A percentile compares a stretch with the other conserved stretches of the same genome.
Evolutionary conservation across 2,797 vertebrate species (phyloP).

Genomic region (Euphonia xanthogaster): DNA sequence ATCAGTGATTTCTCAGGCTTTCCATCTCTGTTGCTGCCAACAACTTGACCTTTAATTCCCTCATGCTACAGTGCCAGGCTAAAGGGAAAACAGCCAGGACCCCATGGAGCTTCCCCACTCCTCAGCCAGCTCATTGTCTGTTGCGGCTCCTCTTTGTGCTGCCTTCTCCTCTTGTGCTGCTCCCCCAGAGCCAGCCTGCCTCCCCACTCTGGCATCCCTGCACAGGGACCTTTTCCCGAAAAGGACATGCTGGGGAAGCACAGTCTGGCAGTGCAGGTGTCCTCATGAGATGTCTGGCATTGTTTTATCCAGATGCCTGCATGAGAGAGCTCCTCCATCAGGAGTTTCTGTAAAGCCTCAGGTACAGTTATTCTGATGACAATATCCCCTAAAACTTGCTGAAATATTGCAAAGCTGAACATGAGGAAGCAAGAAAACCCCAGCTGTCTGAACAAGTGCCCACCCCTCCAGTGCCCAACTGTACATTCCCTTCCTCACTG

Average conservation of each 20-base stretch:
- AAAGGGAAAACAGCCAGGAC: not conserved
- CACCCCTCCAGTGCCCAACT: not conserved
- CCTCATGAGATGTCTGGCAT: not conserved
- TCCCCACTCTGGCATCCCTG: not conserved
- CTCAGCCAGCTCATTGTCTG: not conserved
- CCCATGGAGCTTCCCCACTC: not conserved
- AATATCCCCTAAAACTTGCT: not conserved
- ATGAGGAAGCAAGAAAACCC: not conserved
- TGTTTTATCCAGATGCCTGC: not conserved
- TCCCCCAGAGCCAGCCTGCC: not conserved
- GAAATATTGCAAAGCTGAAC: not conserved
- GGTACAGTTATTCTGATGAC: not conserved
- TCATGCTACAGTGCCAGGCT: not conserved
- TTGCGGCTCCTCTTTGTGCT: not conserved
- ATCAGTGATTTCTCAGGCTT: not conserved
- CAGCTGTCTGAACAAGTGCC: not conserved
- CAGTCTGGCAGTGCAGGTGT: not conserved
- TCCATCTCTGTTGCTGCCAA: not conserved
- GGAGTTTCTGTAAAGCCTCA: not conserved
- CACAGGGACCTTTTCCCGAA: not conserved
- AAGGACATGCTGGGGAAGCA: not conserved
- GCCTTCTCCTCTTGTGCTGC: not conserved
- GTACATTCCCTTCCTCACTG: not conserved
- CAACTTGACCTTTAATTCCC: not conserved
- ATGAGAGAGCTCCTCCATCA: rapidly evolving